These are phyloP conservation scores for Frankliniella fusca DNA, from an alignment of 2,888 invertebrate genomes.

Conservation along the genomic window DNA sequence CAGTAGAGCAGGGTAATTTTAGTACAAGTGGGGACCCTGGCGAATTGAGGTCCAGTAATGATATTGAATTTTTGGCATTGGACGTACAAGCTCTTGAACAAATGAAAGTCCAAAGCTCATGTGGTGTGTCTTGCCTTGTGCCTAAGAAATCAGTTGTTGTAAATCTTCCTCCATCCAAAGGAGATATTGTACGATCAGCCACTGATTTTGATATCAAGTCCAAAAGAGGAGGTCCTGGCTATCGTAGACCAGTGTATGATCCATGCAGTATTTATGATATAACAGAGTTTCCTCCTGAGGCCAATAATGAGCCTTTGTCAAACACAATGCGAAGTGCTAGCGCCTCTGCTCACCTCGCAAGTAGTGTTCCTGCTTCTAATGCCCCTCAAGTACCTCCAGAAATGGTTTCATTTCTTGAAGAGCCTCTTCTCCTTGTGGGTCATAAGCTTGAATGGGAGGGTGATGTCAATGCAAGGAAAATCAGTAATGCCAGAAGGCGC, in stretches of 20 bases:
- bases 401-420: slow-evolving; percentile 16
- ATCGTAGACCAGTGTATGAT: not conserved
- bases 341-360: not conserved
- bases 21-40: too few species aligned
- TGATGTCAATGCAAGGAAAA: slow-evolving; percentile 8
- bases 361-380: not conserved
- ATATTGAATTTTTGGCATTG: not conserved
- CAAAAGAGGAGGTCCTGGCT: not conserved
- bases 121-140: not conserved
- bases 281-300: slow-evolving; percentile 5
- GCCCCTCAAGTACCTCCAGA: not conserved
- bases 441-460: slow-evolving; percentile 29
- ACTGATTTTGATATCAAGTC: slow-evolving; percentile 16
- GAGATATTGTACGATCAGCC: not conserved
- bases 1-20: not conserved
- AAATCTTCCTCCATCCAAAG: not conserved
- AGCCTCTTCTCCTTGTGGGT: slow-evolving; percentile 28
- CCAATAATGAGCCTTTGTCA: not conserved
- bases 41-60: not conserved
- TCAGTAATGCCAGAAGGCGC: slow-evolving; percentile 41
- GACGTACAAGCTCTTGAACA: not conserved
- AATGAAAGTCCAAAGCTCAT: not conserved
- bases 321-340: slow-evolving; percentile 21
- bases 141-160: not conserved
- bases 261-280: slow-evolving; percentile 7